These are phyloP conservation scores for Ptychoptera albimana DNA, from an alignment of 2,888 invertebrate genomes.

Conservation along the genomic window DNA sequence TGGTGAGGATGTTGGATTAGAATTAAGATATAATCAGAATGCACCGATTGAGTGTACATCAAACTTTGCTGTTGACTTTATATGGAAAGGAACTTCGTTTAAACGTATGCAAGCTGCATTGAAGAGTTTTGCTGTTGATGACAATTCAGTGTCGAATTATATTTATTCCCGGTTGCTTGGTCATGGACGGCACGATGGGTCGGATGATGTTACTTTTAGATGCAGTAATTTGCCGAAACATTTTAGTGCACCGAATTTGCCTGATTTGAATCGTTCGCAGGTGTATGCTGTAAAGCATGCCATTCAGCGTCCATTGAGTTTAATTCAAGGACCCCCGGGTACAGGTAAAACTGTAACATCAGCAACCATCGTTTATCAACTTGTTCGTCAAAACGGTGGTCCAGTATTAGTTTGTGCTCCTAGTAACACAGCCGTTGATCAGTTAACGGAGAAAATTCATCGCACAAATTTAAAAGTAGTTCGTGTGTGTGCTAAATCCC, in stretches of 20 bases:
- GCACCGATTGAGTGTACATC: constrained; percentile 89
- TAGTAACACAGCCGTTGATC: constrained; percentile 98
- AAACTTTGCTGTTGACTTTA: constrained; percentile 96
- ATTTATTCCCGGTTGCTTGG: constrained; percentile 95
- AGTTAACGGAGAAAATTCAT: constrained; percentile 97
- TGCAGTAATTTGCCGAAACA: constrained; percentile 80
- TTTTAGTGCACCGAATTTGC: constrained; percentile 92
- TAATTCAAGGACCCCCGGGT: constrained; percentile 90
- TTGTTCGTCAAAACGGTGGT: constrained; percentile 85
- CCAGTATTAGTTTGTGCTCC: constrained; percentile 97
- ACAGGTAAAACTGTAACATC: constrained; percentile 99
- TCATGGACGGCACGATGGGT: constrained; percentile 87
- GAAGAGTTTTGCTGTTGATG: constrained; percentile 90
- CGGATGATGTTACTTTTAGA: constrained; percentile 83
- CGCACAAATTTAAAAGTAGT: constrained; percentile 87
- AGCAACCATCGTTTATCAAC: constrained; percentile 96
- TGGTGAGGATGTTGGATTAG: constrained; percentile 95
- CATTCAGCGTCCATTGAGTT: constrained; percentile 81
- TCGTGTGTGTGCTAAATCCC: constrained; percentile 89
- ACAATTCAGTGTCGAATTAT: constrained; percentile 90
- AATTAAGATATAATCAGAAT: constrained; percentile 79
- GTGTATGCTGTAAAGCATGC: constrained; percentile 97
- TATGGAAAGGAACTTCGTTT: constrained; percentile 98
- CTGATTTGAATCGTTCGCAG: constrained; percentile 95
- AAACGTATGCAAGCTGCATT: constrained; percentile 94